phyloP scores from a whole-genome alignment of 92 coral and sea anemone species.

The Phymanthus crucifer region DNA sequence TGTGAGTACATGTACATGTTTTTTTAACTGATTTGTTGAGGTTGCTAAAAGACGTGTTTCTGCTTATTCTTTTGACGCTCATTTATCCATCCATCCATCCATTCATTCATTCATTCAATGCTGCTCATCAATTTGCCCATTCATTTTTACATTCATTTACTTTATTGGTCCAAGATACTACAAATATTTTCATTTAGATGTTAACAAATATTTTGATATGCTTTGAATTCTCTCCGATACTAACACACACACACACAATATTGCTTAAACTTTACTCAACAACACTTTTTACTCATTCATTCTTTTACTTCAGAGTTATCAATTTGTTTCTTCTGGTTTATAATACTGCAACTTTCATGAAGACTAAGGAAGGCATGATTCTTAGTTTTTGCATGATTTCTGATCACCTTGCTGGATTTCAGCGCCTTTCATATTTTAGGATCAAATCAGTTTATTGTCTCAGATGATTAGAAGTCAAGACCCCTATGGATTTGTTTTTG shows the following conservation, averaged over 20 bases:
- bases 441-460: neutral
- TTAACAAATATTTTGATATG: no score
- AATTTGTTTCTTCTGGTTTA: neutral
- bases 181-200: no score
- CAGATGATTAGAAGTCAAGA: neutral
- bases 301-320: neutral
- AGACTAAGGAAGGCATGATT: no score
- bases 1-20: constrained; percentile 53
- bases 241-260: no score
- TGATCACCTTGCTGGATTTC: neutral
- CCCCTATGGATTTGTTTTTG: neutral
- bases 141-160: no score
- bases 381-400: neutral
- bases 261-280: no score
- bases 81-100: neutral
- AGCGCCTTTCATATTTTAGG: neutral
- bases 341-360: neutral
- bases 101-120: neutral
- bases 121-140: no score
- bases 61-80: neutral
- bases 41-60: neutral
- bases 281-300: neutral
- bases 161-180: no score
- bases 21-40: neutral
- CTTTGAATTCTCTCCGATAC: no score